phyloP scores from a whole-genome alignment of 2,113 vertebrate species.

The Chionomys nivalis region DNA sequence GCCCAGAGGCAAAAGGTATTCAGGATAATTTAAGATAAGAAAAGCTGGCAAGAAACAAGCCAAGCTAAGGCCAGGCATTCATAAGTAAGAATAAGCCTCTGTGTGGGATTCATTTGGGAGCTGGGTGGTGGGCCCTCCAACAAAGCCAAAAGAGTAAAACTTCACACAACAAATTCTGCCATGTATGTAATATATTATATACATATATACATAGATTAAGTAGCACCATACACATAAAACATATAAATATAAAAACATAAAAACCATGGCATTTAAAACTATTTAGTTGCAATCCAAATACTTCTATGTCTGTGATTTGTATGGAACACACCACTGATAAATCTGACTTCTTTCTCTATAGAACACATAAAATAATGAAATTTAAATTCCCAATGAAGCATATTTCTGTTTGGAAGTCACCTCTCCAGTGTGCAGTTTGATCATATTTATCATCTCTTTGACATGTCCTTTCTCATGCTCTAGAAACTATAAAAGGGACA shows the following conservation, averaged over 20 bases:
- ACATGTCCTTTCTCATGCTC: not conserved
- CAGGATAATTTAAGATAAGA: too few relatives aligned
- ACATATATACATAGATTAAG: not conserved
- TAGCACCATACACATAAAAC: not conserved
- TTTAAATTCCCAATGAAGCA: not conserved
- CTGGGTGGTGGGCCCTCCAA: too few relatives aligned
- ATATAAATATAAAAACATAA: not conserved
- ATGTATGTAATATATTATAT: not conserved
- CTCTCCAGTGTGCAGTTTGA: not conserved
- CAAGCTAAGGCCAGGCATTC: too few relatives aligned
- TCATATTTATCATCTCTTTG: not conserved
- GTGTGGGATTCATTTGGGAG: too few relatives aligned
- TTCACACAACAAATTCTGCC: not conserved
- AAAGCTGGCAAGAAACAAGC: too few relatives aligned
- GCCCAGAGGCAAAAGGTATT: too few relatives aligned
- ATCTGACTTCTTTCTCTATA: not conserved
- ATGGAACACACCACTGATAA: not conserved
- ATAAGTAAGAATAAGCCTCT: too few relatives aligned
- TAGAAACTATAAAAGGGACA: not conserved
- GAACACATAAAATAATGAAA: not conserved
- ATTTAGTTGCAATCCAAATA: constrained; percentile 5
- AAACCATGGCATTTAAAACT: not conserved
- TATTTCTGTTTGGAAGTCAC: not conserved
- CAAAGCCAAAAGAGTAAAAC: too few relatives aligned
- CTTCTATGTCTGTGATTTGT: not conserved